Evolutionary conservation across 2,113 vertebrate genomes (phyloP).

Genomic region (Eidolon helvum): DNA sequence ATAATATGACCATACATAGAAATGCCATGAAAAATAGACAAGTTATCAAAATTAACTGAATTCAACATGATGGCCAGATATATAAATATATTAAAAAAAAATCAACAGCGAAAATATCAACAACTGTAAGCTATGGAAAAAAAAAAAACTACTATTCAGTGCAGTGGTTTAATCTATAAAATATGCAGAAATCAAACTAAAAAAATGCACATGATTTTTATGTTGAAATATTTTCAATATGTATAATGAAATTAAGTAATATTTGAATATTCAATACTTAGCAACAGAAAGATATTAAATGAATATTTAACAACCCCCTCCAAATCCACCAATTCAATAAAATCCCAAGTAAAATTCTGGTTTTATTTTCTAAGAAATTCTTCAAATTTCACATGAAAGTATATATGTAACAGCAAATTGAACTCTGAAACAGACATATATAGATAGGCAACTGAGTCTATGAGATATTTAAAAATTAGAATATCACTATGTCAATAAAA

Average conservation of each 20-base stretch:
- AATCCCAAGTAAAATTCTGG: neutral
- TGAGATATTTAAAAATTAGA: neutral
- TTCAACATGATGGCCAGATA: neutral
- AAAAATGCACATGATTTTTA: neutral
- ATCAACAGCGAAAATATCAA: neutral
- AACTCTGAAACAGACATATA: neutral
- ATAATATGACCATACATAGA: neutral
- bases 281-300: neutral
- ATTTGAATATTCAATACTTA: neutral
- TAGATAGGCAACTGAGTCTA: neutral
- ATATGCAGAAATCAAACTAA: neutral
- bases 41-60: neutral
- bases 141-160: neutral
- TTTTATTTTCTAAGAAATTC: neutral
- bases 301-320: neutral
- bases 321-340: neutral
- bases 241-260: neutral
- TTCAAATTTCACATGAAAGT: neutral
- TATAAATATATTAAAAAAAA: neutral
- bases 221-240: neutral
- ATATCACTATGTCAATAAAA: neutral
- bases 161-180: neutral
- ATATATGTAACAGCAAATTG: neutral
- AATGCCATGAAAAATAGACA: neutral
- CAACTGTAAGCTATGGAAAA: neutral